Conservation (phyloP, 1,140 invertebrate species). For the Drosophila nigromelanica region DNA sequence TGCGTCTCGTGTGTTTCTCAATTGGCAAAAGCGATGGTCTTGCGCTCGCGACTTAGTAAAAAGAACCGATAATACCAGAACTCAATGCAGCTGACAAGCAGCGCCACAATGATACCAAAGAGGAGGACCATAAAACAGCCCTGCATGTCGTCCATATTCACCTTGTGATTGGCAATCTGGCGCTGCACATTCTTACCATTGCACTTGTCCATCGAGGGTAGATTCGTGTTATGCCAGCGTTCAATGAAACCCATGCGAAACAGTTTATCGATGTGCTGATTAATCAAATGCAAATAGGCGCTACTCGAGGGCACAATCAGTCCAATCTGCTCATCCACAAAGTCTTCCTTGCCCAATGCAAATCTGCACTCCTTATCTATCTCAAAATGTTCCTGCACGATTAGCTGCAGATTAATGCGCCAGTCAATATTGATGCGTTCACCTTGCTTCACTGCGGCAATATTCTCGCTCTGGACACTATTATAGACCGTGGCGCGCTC, state of each 20-base stretch:
- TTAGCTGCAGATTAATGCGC: slow-evolving; percentile 88
- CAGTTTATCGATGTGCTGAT: slow-evolving; percentile 89
- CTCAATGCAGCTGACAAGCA: slow-evolving; percentile 51
- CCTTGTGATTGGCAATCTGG: slow-evolving; percentile 92
- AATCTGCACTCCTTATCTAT: slow-evolving; percentile 76
- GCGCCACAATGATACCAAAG: slow-evolving; percentile 59
- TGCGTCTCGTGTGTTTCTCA: slow-evolving; percentile 35
- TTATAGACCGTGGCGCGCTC: slow-evolving; percentile 84
- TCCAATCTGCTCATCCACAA: slow-evolving; percentile 91
- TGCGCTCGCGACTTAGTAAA: slow-evolving; percentile 34
- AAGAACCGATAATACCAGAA: slow-evolving; percentile 62
- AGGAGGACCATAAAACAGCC: slow-evolving; percentile 86
- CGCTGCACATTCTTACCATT: slow-evolving; percentile 85
- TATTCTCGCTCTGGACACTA: slow-evolving; percentile 84
- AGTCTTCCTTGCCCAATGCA: slow-evolving; percentile 86
- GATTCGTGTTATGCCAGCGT: slow-evolving; percentile 91
- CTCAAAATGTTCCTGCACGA: slow-evolving; percentile 79
- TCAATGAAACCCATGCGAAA: slow-evolving; percentile 93
- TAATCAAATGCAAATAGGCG: slow-evolving; percentile 89
- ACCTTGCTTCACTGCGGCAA: slow-evolving; percentile 86
- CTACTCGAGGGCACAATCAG: slow-evolving; percentile 89
- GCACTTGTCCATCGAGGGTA: slow-evolving; percentile 92
- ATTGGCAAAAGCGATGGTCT: slow-evolving; percentile 48
- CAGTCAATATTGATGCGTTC: slow-evolving; percentile 92
- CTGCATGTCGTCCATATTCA: slow-evolving; percentile 94